Percentiles rank a stretch among this genome's conserved stretches.
phyloP scores from a whole-genome alignment of 1,140 invertebrate genomes.

The Drosophila nikananu region DNA sequence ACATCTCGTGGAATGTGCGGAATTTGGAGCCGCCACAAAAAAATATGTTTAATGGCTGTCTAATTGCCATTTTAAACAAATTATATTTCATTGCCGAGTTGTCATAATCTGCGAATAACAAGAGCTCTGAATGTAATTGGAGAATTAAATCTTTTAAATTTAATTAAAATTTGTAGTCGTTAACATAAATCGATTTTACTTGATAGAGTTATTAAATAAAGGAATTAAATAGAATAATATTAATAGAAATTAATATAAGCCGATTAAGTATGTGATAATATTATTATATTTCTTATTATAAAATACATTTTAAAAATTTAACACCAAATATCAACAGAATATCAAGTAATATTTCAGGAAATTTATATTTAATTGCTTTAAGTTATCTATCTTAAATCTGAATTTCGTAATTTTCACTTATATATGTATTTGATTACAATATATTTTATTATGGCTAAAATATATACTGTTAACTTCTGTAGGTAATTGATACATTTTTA shows the following conservation, averaged over 20 bases:
- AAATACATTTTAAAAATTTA: not conserved
- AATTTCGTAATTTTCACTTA: not conserved
- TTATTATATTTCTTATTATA: too few species aligned
- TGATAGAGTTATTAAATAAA: not conserved
- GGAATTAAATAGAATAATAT: not conserved
- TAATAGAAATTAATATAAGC: not conserved
- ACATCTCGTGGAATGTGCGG: constrained; percentile 43
- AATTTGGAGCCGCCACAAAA: constrained; percentile 39
- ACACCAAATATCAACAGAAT: not conserved
- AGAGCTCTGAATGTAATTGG: not conserved
- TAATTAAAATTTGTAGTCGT: not conserved
- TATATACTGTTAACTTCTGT: too few species aligned
- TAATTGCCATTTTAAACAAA: constrained; percentile 45
- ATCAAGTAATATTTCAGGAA: not conserved
- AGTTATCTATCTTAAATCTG: not conserved
- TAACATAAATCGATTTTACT: not conserved
- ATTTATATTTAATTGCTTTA: not conserved
- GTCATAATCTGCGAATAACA: constrained; percentile 8
- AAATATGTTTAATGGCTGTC: constrained; percentile 54
- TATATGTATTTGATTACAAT: not conserved
- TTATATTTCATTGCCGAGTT: constrained; percentile 22
- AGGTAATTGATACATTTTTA: not conserved
- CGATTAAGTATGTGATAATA: not conserved
- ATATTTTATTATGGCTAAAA: not conserved
- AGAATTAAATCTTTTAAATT: constrained; percentile 5